Conservation (phyloP, 2,888 invertebrate species). For the Drosophila recens region DNA sequence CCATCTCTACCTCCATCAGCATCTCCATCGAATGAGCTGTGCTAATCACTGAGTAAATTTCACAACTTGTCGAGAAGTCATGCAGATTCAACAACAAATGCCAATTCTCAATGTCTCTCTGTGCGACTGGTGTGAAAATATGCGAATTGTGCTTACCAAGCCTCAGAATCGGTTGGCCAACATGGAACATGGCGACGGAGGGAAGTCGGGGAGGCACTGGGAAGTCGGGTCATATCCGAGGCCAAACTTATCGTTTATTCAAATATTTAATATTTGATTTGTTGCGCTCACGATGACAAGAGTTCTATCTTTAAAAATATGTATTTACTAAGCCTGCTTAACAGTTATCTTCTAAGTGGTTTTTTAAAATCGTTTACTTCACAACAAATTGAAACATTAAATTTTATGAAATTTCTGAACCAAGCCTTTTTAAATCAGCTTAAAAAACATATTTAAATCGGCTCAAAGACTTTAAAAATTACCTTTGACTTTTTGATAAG, state of each 20-base stretch:
- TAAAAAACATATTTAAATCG: background rate
- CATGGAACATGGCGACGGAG: too few species aligned
- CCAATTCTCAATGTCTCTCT: slow-evolving; percentile 17
- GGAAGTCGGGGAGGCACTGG: slow-evolving; percentile 8
- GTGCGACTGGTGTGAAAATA: slow-evolving; percentile 39
- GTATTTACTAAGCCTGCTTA: background rate
- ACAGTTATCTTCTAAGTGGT: background rate
- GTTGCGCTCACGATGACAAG: slow-evolving; percentile 15
- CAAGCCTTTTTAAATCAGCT: background rate
- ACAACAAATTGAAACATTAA: background rate
- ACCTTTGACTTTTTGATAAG: background rate
- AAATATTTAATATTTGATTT: slow-evolving; percentile 54
- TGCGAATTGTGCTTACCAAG: slow-evolving; percentile 15
- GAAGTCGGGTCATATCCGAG: slow-evolving; percentile 23
- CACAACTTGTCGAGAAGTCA: slow-evolving; percentile 53
- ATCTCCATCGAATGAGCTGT: slow-evolving; percentile 10
- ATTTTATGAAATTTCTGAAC: background rate
- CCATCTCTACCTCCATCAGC: slow-evolving; percentile 18
- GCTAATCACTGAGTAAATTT: slow-evolving; percentile 71
- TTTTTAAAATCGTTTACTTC: background rate
- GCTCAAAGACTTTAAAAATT: background rate
- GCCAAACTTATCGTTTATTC: slow-evolving; percentile 50
- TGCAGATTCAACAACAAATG: slow-evolving; percentile 46
- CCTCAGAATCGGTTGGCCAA: background rate
- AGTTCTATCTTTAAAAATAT: slow-evolving; percentile 24